Conservation (phyloP, 23 tunicate genomes). For the Halocynthia aurantium region DNA sequence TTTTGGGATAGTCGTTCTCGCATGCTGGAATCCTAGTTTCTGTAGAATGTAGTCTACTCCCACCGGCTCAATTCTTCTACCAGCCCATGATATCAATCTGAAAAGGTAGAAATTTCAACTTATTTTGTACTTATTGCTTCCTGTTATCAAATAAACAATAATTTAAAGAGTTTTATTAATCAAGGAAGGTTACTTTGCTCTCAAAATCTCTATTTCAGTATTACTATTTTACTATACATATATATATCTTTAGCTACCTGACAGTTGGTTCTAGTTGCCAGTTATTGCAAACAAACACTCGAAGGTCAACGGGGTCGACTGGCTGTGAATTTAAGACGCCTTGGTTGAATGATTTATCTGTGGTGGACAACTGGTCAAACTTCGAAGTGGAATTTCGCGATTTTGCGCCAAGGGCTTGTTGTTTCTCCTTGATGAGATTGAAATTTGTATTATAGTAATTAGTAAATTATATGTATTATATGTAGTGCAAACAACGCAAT, state of each 20-base stretch:
- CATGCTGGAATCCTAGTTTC: constrained; percentile 86
- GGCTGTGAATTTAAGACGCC: constrained; percentile 5
- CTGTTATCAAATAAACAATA: no score
- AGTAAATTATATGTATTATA: not conserved
- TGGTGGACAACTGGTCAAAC: no score
- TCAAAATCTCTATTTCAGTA: no score
- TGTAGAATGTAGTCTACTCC: constrained; percentile 94
- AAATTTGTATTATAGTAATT: not conserved
- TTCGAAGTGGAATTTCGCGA: no score
- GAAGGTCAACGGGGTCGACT: constrained; percentile 65
- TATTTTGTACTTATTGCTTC: no score
- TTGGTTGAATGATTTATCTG: no score
- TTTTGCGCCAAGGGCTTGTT: constrained; percentile 42
- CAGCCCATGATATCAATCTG: constrained; percentile 95
- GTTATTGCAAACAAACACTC: constrained; percentile 82
- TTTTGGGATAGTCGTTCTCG: constrained; percentile 93
- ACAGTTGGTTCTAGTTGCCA: constrained; percentile 98
- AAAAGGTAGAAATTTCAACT: not conserved
- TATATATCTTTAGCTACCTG: constrained; percentile 1
- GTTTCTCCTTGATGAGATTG: constrained; percentile 51
- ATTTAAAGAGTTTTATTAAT: no score
- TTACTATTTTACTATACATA: no score
- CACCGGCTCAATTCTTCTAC: constrained; percentile 74
- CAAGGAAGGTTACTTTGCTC: no score
- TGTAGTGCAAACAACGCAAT: not conserved